These are phyloP conservation scores for Yoshiicerus persimilis DNA, from an alignment of 1,140 invertebrate species.

Conservation along the genomic window DNA sequence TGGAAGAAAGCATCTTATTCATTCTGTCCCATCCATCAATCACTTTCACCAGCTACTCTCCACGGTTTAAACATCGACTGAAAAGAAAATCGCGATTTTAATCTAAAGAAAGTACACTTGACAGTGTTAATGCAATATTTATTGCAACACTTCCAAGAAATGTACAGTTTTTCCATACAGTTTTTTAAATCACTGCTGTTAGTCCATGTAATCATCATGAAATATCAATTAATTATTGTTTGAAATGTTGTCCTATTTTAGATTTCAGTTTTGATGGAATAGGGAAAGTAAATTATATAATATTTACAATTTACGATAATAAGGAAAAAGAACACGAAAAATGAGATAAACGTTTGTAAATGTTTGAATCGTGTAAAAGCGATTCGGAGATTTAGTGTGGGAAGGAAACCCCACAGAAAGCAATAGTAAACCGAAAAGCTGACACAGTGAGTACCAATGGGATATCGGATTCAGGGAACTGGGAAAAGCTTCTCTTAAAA, in stretches of 20 bases:
- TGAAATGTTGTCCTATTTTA: no score
- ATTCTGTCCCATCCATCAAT: constrained; percentile 19
- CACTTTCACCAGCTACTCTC: background rate
- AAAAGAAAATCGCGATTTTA: background rate
- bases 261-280: no score
- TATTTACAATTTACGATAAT: no score
- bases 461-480: background rate
- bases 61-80: background rate
- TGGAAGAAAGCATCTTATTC: constrained; percentile 13
- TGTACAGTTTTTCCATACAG: background rate
- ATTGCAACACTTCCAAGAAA: background rate
- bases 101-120: background rate
- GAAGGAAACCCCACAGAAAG: background rate
- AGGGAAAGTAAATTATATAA: no score
- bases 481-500: background rate
- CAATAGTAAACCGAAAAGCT: background rate
- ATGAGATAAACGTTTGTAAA: background rate
- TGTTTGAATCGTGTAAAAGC: background rate
- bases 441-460: background rate
- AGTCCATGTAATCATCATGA: background rate
- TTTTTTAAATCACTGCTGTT: background rate
- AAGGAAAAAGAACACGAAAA: background rate
- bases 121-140: background rate
- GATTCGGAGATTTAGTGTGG: background rate
- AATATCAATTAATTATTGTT: background rate